A percentile compares a stretch with the other conserved stretches of the same genome.
Conservation (phyloP, 2,888 invertebrate genomes). For the Tenthredo scrophulariae region DNA sequence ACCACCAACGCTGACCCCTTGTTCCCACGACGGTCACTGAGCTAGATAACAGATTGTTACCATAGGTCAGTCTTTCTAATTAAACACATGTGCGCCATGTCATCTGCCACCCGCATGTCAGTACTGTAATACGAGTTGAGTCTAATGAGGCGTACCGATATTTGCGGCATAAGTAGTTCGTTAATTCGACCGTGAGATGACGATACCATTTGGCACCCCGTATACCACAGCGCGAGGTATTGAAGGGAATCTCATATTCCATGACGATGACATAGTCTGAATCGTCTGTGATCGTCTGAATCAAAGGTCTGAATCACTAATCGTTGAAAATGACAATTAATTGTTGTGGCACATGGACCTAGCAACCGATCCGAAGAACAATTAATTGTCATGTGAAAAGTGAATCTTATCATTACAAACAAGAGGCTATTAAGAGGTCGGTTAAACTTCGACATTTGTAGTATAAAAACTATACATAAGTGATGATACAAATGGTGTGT, state of each 20-base stretch:
- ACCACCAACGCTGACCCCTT: too few relatives aligned
- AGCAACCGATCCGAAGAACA: not conserved
- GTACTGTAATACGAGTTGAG: too few relatives aligned
- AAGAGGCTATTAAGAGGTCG: not conserved
- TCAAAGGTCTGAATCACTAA: not conserved
- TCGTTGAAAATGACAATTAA: not conserved
- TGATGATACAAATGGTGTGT: not conserved
- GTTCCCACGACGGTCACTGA: too few relatives aligned
- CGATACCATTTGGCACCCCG: too few relatives aligned
- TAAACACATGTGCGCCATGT: too few relatives aligned
- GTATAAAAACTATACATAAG: not conserved
- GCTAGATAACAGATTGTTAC: too few relatives aligned
- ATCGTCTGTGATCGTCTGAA: not conserved
- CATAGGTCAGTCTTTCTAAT: too few relatives aligned
- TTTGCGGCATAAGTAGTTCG: too few relatives aligned
- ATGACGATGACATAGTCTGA: conserved; percentile 10
- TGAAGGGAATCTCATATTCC: not conserved
- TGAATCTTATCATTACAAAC: not conserved
- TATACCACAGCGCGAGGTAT: not conserved
- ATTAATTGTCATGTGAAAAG: not conserved
- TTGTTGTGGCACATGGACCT: not conserved
- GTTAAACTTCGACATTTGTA: not conserved
- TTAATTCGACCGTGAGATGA: too few relatives aligned
- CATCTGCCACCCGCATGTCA: too few relatives aligned
- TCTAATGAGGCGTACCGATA: too few relatives aligned